Evolutionary conservation across 1,140 invertebrate genomes (phyloP), one percentile per base, ranked within the genome.

Genomic region (Andrena cerasifolii): DNA sequence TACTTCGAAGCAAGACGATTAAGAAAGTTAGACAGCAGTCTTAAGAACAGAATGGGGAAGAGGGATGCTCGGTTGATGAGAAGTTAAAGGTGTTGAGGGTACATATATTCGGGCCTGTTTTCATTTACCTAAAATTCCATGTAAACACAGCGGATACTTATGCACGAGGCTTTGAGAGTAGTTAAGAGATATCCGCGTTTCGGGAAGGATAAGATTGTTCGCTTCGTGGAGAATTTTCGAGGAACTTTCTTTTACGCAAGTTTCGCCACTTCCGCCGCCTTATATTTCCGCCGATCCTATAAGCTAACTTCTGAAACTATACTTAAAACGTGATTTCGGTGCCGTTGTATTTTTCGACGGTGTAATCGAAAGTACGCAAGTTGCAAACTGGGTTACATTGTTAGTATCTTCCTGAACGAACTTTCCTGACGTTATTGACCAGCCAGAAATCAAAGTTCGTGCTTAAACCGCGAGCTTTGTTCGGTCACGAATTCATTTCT

Each of bases 301-400:
- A 68, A 76, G 73, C 73, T 58, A 76, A 68, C 63, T 68, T 76
- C 53, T 2, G 51, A 45, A 68, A 76, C 63, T 74, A n/a, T 56
- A n/a, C 72, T 76, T 54, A 67, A 76, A 68, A 58, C 59, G 63
- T 49, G 73, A 76, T 76, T 76, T 58, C 31, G 40, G 43, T n/a
- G 28, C 53, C 49, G 62, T 63, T 68, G 63, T 63, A 31, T 76
- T 76, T 76, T 68, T 54, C 63, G 49, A 68, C 14, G 53, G 63
- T 45, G 59, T 76, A 76, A 76, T 76, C 71, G 68, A 56, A 76
- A 56, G 53, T 53, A 24, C 61, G 49, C 33, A 43, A 65, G 33
- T 54, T 74, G 59, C 33, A 66, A 74, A 74, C 59, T 66, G 16
- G 49, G 71, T 74, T 65, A 74, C 71, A 31, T 24, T 7, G n/a